These are phyloP conservation scores for Lasiurus borealis DNA, from an alignment of 2,113 vertebrate genomes.

Conservation along the genomic window DNA sequence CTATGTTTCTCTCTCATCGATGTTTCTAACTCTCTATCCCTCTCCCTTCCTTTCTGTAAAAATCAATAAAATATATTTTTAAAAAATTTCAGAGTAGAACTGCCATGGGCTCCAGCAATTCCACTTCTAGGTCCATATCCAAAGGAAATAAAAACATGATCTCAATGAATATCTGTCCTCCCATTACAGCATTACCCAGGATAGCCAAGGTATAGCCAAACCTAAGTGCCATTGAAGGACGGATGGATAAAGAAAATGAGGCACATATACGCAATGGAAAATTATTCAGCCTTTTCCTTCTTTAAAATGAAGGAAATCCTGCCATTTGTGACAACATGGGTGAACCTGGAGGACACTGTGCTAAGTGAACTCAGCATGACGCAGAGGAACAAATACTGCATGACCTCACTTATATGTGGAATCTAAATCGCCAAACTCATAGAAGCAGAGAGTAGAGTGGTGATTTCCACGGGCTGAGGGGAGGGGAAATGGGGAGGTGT, in stretches of 20 bases:
- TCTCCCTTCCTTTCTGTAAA: no score
- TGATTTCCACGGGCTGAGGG: no score
- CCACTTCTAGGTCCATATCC: neutral
- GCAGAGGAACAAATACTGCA: neutral
- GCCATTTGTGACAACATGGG: neutral
- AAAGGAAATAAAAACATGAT: neutral
- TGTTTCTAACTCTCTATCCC: no score
- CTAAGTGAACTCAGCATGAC: neutral
- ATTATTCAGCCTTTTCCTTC: neutral
- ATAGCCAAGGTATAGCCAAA: neutral
- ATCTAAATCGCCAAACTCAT: neutral
- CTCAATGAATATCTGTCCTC: neutral
- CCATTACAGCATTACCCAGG: neutral
- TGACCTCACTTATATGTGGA: neutral
- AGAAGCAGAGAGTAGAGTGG: neutral
- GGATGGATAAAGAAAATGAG: neutral
- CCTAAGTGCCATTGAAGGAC: neutral
- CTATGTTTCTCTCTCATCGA: no score
- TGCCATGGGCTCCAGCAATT: neutral
- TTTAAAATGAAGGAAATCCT: neutral
- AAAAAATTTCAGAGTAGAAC: neutral
- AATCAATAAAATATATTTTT: no score
- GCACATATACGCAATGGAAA: no score
- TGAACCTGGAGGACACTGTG: neutral
- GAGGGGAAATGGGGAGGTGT: neutral